Evolutionary conservation across 2,888 invertebrate species (phyloP), one percentile per base, ranked within the genome.

Genomic region (Ormyrus thymus): DNA sequence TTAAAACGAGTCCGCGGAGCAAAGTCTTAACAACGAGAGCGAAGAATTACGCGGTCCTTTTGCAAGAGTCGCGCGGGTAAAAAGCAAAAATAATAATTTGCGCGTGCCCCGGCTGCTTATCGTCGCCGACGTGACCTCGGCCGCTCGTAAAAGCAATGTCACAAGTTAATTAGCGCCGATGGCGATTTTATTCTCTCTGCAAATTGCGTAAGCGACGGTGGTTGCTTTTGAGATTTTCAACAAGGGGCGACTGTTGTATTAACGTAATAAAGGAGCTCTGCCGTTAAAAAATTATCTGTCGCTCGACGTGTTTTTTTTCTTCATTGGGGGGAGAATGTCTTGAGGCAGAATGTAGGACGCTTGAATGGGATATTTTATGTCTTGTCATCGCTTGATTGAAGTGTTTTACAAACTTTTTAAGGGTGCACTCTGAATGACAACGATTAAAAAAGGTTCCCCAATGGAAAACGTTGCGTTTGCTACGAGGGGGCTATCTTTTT

Each of bases 151-250:
- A 73, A 64, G 48, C 64, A 73, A 73, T 73, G 56, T 55, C 64
- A 73, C 55, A 73, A 73, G 73, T 73, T 72, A 73, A 73, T 73
- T 73, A 73, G 64, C 55, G 53, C 72, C 64, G 29, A 55, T 46
- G 73, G 55, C 64, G 56, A 69, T 53, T 51, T 51, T 15, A 55
- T 46, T 9, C 64, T 73, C 73, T 64, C 64, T 73, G 64, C 48
- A 73, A 73, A 73, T 73, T 70, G 50, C 70, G n/a, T n/a, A 0
- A 29, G 29, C 29, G 29, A 29, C 29, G 29, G n/a, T n/a, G n/a
- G 29, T 29, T 29, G 29, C 29, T 29, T 29, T 29, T 29, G 29
- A 29, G 29, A 29, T 29, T 29, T 29, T 29, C 29, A 29, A 4
- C 4, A 4, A 29, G 29, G 29, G 29, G 3, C 29, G 29, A 29